Evolutionary conservation across 2,113 vertebrate genomes (phyloP).

Genomic region (Melanocharis versteri): DNA sequence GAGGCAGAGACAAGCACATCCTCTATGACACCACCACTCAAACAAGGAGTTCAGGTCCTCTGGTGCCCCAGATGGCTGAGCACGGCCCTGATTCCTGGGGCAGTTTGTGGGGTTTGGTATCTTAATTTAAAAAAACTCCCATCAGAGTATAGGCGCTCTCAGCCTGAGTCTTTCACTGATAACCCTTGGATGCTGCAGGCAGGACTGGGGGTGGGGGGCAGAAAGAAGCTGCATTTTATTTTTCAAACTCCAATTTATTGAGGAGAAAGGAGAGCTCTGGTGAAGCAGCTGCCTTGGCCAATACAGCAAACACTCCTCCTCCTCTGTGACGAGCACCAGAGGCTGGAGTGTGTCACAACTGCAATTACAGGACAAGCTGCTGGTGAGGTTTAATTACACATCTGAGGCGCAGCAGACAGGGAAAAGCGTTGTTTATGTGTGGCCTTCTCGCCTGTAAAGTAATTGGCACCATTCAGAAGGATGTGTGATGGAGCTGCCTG

Average conservation of each 20-base stretch:
- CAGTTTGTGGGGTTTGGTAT: not conserved
- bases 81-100: not conserved
- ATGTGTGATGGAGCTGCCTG: not conserved
- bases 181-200: not conserved
- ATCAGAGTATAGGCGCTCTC: not conserved
- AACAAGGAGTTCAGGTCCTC: not conserved
- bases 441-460: not conserved
- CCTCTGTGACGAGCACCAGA: not conserved
- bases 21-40: not conserved
- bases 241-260: not conserved
- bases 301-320: not conserved
- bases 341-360: not conserved
- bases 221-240: not conserved
- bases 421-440: not conserved
- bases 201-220: not conserved
- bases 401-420: not conserved
- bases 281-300: not conserved
- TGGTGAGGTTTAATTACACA: constrained; percentile 10
- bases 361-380: constrained; percentile 2
- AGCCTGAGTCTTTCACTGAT: not conserved
- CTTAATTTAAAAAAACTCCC: not conserved
- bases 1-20: not conserved
- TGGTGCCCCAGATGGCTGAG: not conserved
- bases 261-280: not conserved
- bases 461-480: not conserved